Conservation (phyloP, 2,888 invertebrate genomes). For the Argyra leucocephala region DNA sequence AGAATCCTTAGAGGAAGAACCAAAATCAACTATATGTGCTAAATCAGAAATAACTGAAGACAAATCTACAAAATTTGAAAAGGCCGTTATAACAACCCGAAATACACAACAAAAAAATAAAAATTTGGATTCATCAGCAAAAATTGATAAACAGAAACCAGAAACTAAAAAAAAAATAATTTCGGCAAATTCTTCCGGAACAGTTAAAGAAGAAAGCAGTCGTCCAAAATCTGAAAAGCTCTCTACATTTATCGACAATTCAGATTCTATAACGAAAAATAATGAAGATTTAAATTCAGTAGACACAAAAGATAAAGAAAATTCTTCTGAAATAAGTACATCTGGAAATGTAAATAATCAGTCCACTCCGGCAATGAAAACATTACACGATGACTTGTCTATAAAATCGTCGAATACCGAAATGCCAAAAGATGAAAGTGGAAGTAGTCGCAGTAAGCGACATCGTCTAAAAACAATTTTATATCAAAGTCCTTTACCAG, state of each 20-base stretch:
- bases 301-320: slow-evolving; percentile 17
- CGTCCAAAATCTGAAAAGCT: background rate
- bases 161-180: background rate
- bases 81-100: background rate
- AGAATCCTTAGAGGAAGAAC: too few species aligned
- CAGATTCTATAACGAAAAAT: too few species aligned
- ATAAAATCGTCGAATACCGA: slow-evolving; percentile 20
- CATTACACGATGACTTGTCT: background rate
- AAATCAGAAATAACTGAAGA: background rate
- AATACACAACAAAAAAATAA: background rate
- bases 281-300: slow-evolving; percentile 20
- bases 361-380: background rate
- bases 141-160: background rate
- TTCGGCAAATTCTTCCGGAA: background rate
- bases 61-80: background rate
- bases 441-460: slow-evolving; percentile 30
- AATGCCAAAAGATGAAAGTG: slow-evolving; percentile 23
- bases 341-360: background rate
- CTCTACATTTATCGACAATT: too few species aligned
- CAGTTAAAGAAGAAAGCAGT: too few species aligned
- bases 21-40: background rate
- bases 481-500: slow-evolving; percentile 74
- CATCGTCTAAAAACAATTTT: slow-evolving; percentile 48
- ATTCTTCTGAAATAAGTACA: slow-evolving; percentile 7
- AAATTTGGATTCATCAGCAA: background rate